These are phyloP conservation scores for Uromys caudimaculatus DNA, from an alignment of 2,797 vertebrate species.

Conservation along the genomic window DNA sequence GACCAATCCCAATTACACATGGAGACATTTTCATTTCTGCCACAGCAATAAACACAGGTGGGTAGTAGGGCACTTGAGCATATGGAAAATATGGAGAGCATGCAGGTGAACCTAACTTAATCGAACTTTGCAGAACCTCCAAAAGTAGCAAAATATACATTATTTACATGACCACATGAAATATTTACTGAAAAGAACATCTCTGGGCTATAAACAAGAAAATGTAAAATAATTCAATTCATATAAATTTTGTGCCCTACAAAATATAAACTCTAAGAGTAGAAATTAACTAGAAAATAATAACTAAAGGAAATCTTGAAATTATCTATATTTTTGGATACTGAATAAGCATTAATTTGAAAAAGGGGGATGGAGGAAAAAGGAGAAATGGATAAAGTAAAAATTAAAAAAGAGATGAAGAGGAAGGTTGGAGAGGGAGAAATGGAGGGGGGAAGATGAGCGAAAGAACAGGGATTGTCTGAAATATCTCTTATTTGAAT, in stretches of 20 bases:
- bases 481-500: background rate
- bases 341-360: background rate
- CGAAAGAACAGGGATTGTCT: background rate
- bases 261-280: constrained; percentile 1
- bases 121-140: background rate
- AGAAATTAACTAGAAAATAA: background rate
- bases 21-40: background rate
- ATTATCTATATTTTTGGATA: background rate
- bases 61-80: background rate
- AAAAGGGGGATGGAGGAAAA: background rate
- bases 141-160: background rate
- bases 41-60: background rate
- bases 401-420: background rate
- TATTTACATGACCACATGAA: background rate
- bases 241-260: background rate
- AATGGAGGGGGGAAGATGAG: background rate
- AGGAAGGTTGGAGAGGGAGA: no score
- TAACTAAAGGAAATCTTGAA: background rate
- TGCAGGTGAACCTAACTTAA: background rate
- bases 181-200: background rate
- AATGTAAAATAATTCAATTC: constrained; percentile 2
- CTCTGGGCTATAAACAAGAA: constrained; percentile 1
- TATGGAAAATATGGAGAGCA: background rate
- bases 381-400: background rate
- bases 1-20: background rate